Base-by-base conservation (phyloP, 1,140 invertebrate genomes). In the Pachyrhynchus sulphureomaculatus region DNA sequence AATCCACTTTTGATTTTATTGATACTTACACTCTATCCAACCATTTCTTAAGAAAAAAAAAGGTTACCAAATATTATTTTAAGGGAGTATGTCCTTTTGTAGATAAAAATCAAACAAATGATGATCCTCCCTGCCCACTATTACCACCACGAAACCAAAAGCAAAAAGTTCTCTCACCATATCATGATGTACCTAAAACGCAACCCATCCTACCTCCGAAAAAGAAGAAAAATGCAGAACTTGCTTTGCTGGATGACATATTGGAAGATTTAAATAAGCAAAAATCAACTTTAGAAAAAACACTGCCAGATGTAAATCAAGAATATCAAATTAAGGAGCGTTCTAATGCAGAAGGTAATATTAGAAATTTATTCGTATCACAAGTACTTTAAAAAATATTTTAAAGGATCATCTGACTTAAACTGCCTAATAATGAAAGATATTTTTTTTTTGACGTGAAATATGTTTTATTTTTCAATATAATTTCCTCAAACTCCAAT, bases 261-360 rank as follows among this genome's bases (percentile, higher is more conserved):
- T 37, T 72, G 13, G 60, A 72, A 21, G 66, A 70, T 39, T 56
- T 72, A 13, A 65, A 74, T 15, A 37, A 63, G 10, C 42, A 64
- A 53, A 56, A 33, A 24, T n/a, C 39, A 55, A 52, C 45, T 33
- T 10, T 37, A 62, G 32, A 54, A 62, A 18, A 36, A 4, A 13
- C 5, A 5, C 2, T n/a, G 10, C n/a, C 26, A 1, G 47, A 33
- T 12, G 47, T 10, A 49, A 51, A 51, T 8, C 15, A 34, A 15
- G 26, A 34, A 48, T 13, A 52, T 12, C 9, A 34, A 13, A 2
- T 15, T 52, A 37, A 52, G 34, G 17, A 21, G 9, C 9, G 37
- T 32, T 5, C 5, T 5, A 6, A 12, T 6, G 12, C 5, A 32
- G 12, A 32, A 5, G 12, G 29, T 32, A n/a, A n/a, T n/a, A n/a